A percentile compares a stretch with the other conserved stretches of the same genome.
phyloP scores from a whole-genome alignment of 2,888 invertebrate genomes.

The Nephrotoma guestfalica region DNA sequence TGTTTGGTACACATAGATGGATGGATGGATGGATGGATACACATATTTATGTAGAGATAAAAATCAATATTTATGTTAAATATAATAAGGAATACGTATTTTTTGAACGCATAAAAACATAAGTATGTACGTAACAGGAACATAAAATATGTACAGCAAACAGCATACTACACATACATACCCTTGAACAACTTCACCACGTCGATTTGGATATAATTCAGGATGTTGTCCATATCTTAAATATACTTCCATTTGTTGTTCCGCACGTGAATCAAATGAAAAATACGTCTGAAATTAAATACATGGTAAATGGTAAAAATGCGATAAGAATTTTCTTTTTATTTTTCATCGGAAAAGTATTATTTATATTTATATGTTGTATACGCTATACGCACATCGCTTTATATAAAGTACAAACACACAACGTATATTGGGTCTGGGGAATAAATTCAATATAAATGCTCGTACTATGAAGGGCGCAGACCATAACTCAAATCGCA shows the following conservation, averaged over 20 bases:
- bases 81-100: not conserved
- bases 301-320: not conserved
- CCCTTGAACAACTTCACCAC: constrained; percentile 79
- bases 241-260: constrained; percentile 82
- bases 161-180: constrained; percentile 30
- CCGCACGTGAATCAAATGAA: constrained; percentile 71
- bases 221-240: constrained; percentile 87
- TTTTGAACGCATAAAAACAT: not conserved
- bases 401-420: not conserved
- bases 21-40: not conserved
- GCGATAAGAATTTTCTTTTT: not conserved
- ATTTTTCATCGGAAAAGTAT: not conserved
- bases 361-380: not conserved
- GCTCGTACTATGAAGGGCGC: not conserved
- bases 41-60: not conserved
- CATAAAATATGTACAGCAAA: not conserved
- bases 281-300: constrained; percentile 47
- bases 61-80: not conserved
- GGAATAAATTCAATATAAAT: not conserved
- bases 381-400: no score
- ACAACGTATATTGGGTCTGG: not conserved
- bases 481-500: not conserved
- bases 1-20: not conserved
- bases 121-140: not conserved
- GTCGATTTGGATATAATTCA: constrained; percentile 77